Percentiles rank a stretch among this genome's conserved stretches.
phyloP scores from a whole-genome alignment of 2,797 vertebrate genomes.

The Falco concolor region DNA sequence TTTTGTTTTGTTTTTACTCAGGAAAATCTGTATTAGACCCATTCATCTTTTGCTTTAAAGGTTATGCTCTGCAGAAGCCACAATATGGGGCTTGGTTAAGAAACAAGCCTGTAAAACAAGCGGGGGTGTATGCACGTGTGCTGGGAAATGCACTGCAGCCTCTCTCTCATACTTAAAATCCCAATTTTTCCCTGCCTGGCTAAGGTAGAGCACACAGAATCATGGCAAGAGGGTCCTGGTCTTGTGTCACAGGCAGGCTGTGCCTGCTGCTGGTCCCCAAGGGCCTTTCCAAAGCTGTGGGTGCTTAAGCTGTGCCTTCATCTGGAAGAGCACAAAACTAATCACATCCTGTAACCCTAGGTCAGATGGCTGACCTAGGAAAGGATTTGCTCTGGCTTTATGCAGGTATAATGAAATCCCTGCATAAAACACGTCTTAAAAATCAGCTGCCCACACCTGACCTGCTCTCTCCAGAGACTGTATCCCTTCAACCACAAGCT shows the following conservation, averaged over 20 bases:
- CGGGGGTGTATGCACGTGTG: background rate
- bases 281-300: background rate
- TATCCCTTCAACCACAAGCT: background rate
- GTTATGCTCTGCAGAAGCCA: background rate
- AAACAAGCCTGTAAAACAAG: background rate
- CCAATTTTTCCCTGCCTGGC: background rate
- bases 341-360: background rate
- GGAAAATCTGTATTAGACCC: background rate
- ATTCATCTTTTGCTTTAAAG: conserved; percentile 20
- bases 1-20: background rate
- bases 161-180: background rate
- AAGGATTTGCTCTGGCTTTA: background rate
- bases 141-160: background rate
- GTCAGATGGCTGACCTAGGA: background rate
- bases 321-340: background rate
- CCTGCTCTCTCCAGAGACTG: background rate
- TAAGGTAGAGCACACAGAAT: background rate
- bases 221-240: background rate
- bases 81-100: background rate
- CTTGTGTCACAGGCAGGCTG: background rate
- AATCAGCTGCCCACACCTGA: background rate
- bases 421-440: conserved; percentile 12
- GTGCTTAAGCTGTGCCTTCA: background rate
- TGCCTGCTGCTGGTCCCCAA: background rate
- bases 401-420: background rate